Conservation (phyloP, 2,888 invertebrate genomes). For the Fabriciana adippe region DNA sequence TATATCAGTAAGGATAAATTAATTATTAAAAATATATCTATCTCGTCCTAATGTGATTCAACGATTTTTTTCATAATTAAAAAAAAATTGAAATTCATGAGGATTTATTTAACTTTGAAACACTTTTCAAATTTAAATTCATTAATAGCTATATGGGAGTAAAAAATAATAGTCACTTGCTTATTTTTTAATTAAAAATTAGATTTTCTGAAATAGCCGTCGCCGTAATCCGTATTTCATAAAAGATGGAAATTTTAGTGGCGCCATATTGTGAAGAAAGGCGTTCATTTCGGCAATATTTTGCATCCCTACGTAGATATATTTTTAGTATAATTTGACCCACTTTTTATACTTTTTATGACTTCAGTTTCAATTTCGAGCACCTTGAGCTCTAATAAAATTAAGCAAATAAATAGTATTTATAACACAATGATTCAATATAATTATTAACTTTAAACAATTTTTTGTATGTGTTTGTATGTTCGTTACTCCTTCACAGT, state of each 20-base stretch:
- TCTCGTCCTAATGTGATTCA: no score
- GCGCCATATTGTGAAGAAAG: slow-evolving; percentile 79
- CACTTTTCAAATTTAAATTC: slow-evolving; percentile 12
- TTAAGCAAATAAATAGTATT: slow-evolving; percentile 26
- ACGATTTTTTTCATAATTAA: no score
- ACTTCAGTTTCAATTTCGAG: slow-evolving; percentile 34
- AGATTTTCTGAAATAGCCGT: slow-evolving; percentile 67
- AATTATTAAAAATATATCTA: no score
- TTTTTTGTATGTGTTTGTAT: neutral
- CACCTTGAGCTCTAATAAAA: slow-evolving; percentile 44
- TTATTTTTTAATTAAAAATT: slow-evolving; percentile 66
- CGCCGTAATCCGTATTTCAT: slow-evolving; percentile 74
- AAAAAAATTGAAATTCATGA: no score
- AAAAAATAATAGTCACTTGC: slow-evolving; percentile 74
- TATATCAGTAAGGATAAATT: no score
- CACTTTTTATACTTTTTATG: slow-evolving; percentile 42
- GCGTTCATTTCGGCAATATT: slow-evolving; percentile 72
- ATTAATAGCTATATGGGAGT: slow-evolving; percentile 12
- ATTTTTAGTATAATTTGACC: slow-evolving; percentile 64
- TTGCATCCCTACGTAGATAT: slow-evolving; percentile 64
- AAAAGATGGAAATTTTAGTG: slow-evolving; percentile 79
- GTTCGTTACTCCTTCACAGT: no score
- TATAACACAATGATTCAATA: neutral
- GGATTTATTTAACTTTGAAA: neutral
- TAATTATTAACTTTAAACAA: slow-evolving; percentile 18